Evolutionary conservation across 2,113 vertebrate genomes (phyloP).

Genomic region (Nycticebus coucang): DNA sequence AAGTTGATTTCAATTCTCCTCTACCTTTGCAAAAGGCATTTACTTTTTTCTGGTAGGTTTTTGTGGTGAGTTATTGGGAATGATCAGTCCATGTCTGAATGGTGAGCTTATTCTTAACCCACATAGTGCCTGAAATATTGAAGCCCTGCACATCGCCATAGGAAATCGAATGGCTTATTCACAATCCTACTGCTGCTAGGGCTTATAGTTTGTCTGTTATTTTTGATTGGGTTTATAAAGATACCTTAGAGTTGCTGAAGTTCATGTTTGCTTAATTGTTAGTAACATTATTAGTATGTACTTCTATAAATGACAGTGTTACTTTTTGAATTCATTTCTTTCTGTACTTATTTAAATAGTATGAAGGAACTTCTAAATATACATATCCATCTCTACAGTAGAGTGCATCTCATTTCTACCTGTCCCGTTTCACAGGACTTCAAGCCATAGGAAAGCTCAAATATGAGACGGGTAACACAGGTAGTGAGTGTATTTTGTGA

Average conservation of each 20-base stretch:
- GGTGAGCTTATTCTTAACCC: background rate
- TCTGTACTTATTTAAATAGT: background rate
- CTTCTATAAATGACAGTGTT: background rate
- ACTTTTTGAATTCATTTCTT: slow-evolving; percentile 3
- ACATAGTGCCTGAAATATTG: background rate
- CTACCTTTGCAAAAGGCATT: background rate
- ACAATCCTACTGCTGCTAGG: background rate
- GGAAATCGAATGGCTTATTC: background rate
- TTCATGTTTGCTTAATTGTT: background rate
- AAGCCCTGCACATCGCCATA: background rate
- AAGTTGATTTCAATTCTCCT: background rate
- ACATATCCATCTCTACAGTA: background rate
- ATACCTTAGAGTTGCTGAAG: background rate
- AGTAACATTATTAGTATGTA: background rate
- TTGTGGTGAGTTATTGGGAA: background rate
- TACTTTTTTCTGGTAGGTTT: background rate
- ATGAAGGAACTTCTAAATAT: background rate
- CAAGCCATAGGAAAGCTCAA: background rate
- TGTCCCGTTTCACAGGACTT: background rate
- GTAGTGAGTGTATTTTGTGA: background rate
- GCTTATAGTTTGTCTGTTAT: background rate
- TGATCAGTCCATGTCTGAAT: background rate
- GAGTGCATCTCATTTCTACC: background rate
- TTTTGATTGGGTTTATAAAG: background rate
- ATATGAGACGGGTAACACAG: background rate